These are phyloP conservation scores for Crocuta crocuta DNA, from an alignment of 2,113 vertebrate genomes.

Conservation along the genomic window DNA sequence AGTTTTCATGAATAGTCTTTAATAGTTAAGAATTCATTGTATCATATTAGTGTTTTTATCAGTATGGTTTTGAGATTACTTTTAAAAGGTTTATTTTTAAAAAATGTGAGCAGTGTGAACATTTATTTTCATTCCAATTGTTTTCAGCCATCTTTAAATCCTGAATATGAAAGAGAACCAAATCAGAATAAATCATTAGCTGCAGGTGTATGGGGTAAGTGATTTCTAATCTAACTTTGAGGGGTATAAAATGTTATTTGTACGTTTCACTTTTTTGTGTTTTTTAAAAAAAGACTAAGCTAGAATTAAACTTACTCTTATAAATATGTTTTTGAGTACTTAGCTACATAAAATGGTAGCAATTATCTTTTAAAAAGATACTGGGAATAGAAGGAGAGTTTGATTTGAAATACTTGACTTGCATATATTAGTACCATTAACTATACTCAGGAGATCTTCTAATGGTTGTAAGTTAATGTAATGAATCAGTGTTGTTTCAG, in stretches of 20 bases:
- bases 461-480: slow-evolving; percentile 20
- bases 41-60: not conserved
- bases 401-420: slow-evolving; percentile 52
- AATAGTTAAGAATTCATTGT: not conserved
- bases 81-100: slow-evolving; percentile 24
- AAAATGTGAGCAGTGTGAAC: not conserved
- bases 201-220: slow-evolving; percentile 91
- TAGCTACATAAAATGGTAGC: slow-evolving; percentile 23
- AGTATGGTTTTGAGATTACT: slow-evolving; percentile 21
- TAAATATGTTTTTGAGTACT: slow-evolving; percentile 32
- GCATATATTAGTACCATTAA: slow-evolving; percentile 41
- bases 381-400: slow-evolving; percentile 32
- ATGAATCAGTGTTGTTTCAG: slow-evolving; percentile 42
- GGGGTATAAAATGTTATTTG: slow-evolving; percentile 47
- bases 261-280: slow-evolving; percentile 27
- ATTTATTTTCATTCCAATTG: slow-evolving; percentile 13
- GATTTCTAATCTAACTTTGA: slow-evolving; percentile 55
- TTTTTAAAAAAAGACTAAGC: not conserved
- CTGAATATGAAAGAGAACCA: slow-evolving; percentile 87
- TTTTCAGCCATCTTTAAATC: slow-evolving; percentile 90
- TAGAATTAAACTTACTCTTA: slow-evolving; percentile 38
- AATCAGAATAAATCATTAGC: slow-evolving; percentile 88
- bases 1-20: not conserved
- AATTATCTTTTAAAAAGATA: not conserved
- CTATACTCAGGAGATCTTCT: not conserved